Percentiles rank a stretch among this genome's conserved stretches.
Conservation (phyloP, 2,113 vertebrate genomes). For the Psilopogon haemacephalus region DNA sequence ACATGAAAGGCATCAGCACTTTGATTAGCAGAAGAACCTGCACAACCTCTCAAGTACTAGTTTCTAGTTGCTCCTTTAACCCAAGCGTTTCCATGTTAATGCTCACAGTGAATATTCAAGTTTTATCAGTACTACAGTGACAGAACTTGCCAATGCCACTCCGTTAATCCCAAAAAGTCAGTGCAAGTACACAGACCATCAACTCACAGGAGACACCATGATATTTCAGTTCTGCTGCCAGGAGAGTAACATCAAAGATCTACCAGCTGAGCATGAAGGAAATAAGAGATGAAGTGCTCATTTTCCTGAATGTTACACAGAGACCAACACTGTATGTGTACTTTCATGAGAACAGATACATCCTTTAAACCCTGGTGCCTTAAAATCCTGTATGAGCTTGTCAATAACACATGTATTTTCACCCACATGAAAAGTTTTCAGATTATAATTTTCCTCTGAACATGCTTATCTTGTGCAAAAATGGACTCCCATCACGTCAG, state of each 20-base stretch:
- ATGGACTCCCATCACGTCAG: background rate
- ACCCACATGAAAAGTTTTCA: background rate
- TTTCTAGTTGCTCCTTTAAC: constrained; percentile 20
- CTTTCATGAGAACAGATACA: background rate
- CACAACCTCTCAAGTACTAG: background rate
- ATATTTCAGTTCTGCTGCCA: background rate
- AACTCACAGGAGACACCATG: background rate
- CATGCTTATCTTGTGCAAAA: background rate
- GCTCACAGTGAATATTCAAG: background rate
- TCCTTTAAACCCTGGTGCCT: background rate
- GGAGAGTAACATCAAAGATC: background rate
- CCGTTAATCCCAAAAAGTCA: background rate
- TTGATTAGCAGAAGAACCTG: constrained; percentile 20
- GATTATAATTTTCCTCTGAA: background rate
- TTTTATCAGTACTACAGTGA: background rate
- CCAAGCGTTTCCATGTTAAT: background rate
- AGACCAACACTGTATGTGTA: background rate
- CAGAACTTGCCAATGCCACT: background rate
- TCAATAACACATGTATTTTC: background rate
- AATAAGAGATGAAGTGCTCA: background rate
- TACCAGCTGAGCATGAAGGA: background rate
- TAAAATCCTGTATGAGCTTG: background rate
- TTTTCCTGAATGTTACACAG: background rate
- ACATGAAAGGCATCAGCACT: constrained; percentile 5
- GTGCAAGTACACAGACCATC: background rate